phyloP scores from a whole-genome alignment of 2,113 vertebrate species.

The Sceloporus undulatus region DNA sequence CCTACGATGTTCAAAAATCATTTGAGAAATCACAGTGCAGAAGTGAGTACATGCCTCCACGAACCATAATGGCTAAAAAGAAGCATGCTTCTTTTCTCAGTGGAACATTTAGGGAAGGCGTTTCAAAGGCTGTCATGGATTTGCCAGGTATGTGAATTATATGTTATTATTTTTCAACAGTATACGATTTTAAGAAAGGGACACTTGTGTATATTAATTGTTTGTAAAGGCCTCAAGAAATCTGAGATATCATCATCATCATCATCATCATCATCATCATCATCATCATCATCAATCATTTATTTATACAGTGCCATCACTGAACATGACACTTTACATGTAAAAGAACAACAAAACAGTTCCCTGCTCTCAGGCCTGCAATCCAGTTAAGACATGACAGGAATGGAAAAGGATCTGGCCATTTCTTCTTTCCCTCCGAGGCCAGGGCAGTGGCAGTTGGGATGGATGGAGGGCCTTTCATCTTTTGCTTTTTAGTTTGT shows the following conservation, averaged over 20 bases:
- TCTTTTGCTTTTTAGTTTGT: not conserved
- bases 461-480: too few species aligned
- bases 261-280: not conserved
- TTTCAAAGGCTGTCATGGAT: slow-evolving; percentile 2
- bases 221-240: not conserved
- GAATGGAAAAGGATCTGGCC: too few species aligned
- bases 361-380: too few species aligned
- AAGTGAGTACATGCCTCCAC: slow-evolving; percentile 68
- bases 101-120: slow-evolving; percentile 60
- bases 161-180: not conserved
- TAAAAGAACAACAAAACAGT: too few species aligned
- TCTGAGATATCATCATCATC: not conserved
- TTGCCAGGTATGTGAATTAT: slow-evolving; percentile 64
- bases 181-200: not conserved
- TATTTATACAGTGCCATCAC: too few species aligned
- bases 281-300: not conserved
- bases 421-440: too few species aligned
- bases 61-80: slow-evolving; percentile 71
- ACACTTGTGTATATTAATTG: not conserved
- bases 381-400: too few species aligned
- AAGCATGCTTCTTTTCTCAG: slow-evolving; percentile 82
- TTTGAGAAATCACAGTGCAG: slow-evolving; percentile 75
- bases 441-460: too few species aligned
- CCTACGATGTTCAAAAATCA: slow-evolving; percentile 79
- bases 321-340: too few species aligned